A percentile compares a stretch with the other conserved stretches of the same genome.
Conservation (phyloP, 30 jellyfish, hydroid and myxozoan species). For the Hydra vulgaris region DNA sequence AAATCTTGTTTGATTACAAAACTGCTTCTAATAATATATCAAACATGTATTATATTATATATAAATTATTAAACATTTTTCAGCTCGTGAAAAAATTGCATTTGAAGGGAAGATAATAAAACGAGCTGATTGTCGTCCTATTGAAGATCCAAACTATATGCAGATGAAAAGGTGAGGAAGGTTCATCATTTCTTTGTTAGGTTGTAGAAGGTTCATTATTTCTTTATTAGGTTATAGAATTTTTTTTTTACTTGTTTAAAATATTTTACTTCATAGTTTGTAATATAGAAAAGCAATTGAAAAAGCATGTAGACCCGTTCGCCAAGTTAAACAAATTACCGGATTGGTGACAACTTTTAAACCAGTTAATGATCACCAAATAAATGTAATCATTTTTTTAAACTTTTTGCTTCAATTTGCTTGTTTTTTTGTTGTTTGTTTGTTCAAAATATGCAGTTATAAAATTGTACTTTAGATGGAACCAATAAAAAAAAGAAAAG, state of each 20-base stretch:
- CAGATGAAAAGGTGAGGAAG: constrained; percentile 49
- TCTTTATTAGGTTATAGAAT: not conserved
- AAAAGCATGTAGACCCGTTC: constrained; percentile 60
- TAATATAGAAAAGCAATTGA: constrained; percentile 55
- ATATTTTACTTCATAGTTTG: not conserved
- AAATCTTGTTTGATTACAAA: too few species aligned
- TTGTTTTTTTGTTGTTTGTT: too few species aligned
- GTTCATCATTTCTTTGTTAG: not conserved
- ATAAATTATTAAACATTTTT: not conserved
- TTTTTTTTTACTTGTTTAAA: not conserved
- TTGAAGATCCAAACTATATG: constrained; percentile 54
- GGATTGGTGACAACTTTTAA: constrained; percentile 47
- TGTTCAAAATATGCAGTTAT: too few species aligned
- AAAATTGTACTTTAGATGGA: constrained; percentile 70
- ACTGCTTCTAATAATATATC: too few species aligned
- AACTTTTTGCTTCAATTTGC: too few species aligned
- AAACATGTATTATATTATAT: too few species aligned
- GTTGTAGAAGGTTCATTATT: not conserved
- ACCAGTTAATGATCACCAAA: constrained; percentile 65
- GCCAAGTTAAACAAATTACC: constrained; percentile 46
- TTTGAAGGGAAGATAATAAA: constrained; percentile 73
- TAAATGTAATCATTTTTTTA: constrained; percentile 38
- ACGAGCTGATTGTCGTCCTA: constrained; percentile 87
- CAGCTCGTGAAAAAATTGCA: constrained; percentile 43
- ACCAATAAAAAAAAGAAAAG: constrained; percentile 47